Base-by-base conservation (phyloP, 2,113 vertebrate genomes). In the Macheiramphus alcinus region DNA sequence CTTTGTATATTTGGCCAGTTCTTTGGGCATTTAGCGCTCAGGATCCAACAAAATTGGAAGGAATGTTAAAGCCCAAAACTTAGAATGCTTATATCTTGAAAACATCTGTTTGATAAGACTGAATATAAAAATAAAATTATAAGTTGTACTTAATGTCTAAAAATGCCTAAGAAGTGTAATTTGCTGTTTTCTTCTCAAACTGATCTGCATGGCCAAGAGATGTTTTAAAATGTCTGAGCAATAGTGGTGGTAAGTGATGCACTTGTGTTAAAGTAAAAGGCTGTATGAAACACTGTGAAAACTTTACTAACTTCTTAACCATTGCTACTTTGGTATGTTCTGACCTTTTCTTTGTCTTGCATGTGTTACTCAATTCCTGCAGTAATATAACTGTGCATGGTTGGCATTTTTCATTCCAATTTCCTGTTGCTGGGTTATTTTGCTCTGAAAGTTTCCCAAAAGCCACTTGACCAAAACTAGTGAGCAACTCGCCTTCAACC, bases 221-320 rank as follows among this genome's bases (percentile, higher is more conserved):
- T 96, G 91, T 92, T 97, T 97, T 97, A 93, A 97, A 95, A 88
- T 94, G 56, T 98, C 95, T 97, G 97, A 98, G 96, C 97, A 98
- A 32, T 94, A 86, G 96, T 97, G 97, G 95, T 98, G 97, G 96
- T 98, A 86, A 97, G 96, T 98, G 96, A 92, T 97, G 96, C 96
- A 78, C 92, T 97, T 61, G 92, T 98, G 97, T 97, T 97, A 74
- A 97, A 95, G 96, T 98, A 94, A 96, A 97, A 98, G 97, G 96
- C 96, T 98, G 71, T 98, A 93, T 96, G 97, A 97, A 97, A 98
- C 98, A 98, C 98, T 98, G 98, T 98, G 98, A 98, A 96, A 97
- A 96, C 85, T 97, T 97, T 86, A 94, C 94, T 90, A 94, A 97
- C 38, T 97, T 97, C 94, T 95, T 96, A 95, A 91, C 94, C 95